Evolutionary conservation across 2,888 invertebrate species (phyloP), one percentile per base, ranked within the genome.

Genomic region (Pecten maximus): DNA sequence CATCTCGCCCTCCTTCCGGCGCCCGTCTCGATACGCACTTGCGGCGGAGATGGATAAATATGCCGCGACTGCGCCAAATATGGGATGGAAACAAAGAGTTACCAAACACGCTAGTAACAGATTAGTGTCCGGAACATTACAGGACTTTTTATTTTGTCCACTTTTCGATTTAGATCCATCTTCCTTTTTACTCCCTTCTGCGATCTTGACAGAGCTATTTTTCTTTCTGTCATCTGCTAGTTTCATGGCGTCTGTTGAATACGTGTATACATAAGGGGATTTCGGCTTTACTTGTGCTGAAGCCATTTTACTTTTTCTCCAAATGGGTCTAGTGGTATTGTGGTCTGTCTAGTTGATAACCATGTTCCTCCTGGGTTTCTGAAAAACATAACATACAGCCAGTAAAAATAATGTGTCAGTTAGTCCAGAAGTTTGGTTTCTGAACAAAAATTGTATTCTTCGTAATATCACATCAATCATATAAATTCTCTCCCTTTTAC

Each of bases 21-120:
- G 87, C 3, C 94, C 94, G 48, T 94, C 94, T 16, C 94, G 86
- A 88, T 94, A 94, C 40, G 93, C 90, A 40, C 91, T 91, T 16
- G 94, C 93, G 2, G 94, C 94, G n/a, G 93, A 92, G 50, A 94
- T 89, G 0, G 94, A 94, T 39, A 93, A 90, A 88, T 93, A 94
- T 90, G 94, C 93, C 12, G 94, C 94, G 4, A 94, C 48, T 2
- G 91, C 92, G 35, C 94, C 94, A 2, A 94, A 88, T 0, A 94
- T 93, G 3, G 93, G 89, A 88, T 94, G 94, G 88, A 94, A 94
- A 91, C 94, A 94, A 12, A 94, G 87, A 40, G 93, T 93, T 19
- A 94, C 93, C 54, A 94, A 89, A 89, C 93, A 94, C 35, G 94
- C 94, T 12, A 94, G 89, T 15, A 93, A 91, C 44, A 94, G 89